Evolutionary conservation across 2,888 invertebrate species (phyloP).

Genomic region (Hydropsyche betteni): DNA sequence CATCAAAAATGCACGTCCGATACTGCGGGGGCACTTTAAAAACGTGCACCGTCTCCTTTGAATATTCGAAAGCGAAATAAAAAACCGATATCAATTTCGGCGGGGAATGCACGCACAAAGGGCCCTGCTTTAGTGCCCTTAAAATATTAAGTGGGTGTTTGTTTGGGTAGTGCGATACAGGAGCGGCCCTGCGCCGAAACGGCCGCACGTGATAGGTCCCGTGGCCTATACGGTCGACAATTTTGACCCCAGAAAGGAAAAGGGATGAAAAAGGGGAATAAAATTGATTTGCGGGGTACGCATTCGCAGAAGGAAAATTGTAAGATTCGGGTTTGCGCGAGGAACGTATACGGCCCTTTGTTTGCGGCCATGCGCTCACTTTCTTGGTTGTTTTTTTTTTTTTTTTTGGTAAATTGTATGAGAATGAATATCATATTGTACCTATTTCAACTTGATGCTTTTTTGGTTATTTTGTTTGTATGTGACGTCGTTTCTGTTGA

Average conservation of each 20-base stretch:
- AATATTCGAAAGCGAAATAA: too few species aligned
- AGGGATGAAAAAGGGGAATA: conserved; percentile 9
- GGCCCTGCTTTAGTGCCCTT: conserved; percentile 16
- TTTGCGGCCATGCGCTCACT: too few species aligned
- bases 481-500: too few species aligned
- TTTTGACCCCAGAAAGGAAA: conserved; percentile 21
- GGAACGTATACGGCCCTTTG: too few species aligned
- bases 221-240: conserved; percentile 4
- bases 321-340: too few species aligned
- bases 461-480: too few species aligned
- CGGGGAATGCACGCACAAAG: conserved; percentile 12
- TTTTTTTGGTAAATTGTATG: too few species aligned
- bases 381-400: too few species aligned
- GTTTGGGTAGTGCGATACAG: conserved; percentile 12
- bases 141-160: conserved; percentile 27
- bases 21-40: too few species aligned
- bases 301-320: background rate
- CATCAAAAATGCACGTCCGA: conserved; percentile 32
- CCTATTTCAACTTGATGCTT: too few species aligned
- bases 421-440: too few species aligned
- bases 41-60: too few species aligned
- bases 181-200: conserved; percentile 6
- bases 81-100: conserved; percentile 17
- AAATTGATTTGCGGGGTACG: conserved; percentile 33
- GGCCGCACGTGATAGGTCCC: conserved; percentile 20